These are phyloP conservation scores for Brachypalpus laphriformis DNA, from an alignment of 2,888 invertebrate species.

Conservation along the genomic window DNA sequence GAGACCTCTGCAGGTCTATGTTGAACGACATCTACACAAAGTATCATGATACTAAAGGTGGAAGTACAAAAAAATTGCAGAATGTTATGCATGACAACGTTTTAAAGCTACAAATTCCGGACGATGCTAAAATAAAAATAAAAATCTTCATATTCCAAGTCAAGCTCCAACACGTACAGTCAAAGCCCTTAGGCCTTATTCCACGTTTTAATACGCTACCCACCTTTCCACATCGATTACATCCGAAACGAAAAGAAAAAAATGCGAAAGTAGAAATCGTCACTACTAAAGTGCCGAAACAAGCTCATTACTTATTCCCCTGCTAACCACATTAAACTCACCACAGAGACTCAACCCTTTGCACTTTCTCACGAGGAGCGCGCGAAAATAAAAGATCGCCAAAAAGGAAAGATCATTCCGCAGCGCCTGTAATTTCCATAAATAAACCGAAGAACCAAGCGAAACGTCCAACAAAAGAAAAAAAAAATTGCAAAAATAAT, in stretches of 20 bases:
- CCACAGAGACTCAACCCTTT: constrained; percentile 59
- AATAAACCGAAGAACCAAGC: constrained; percentile 61
- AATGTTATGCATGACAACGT: too few relatives aligned
- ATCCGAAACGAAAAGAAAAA: not conserved
- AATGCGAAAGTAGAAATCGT: constrained; percentile 63
- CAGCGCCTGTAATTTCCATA: constrained; percentile 74
- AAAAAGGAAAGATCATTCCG: constrained; percentile 64
- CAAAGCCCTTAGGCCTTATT: not conserved
- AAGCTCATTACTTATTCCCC: constrained; percentile 72
- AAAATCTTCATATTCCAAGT: not conserved
- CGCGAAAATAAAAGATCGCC: constrained; percentile 53
- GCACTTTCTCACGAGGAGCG: constrained; percentile 72
- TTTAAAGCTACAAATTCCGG: too few relatives aligned
- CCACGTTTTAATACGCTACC: not conserved
- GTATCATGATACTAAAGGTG: too few relatives aligned
- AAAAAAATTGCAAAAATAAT: constrained; percentile 60
- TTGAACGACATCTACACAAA: too few relatives aligned
- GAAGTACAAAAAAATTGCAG: too few relatives aligned
- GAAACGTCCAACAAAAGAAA: constrained; percentile 49
- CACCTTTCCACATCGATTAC: constrained; percentile 12
- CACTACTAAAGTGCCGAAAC: constrained; percentile 63
- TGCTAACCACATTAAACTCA: constrained; percentile 65
- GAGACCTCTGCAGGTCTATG: too few relatives aligned
- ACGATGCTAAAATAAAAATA: too few relatives aligned
- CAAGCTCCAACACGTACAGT: not conserved